A percentile compares a stretch with the other conserved stretches of the same genome.
phyloP scores from a whole-genome alignment of 2,888 invertebrate species.

The Temnothorax ravouxi region DNA sequence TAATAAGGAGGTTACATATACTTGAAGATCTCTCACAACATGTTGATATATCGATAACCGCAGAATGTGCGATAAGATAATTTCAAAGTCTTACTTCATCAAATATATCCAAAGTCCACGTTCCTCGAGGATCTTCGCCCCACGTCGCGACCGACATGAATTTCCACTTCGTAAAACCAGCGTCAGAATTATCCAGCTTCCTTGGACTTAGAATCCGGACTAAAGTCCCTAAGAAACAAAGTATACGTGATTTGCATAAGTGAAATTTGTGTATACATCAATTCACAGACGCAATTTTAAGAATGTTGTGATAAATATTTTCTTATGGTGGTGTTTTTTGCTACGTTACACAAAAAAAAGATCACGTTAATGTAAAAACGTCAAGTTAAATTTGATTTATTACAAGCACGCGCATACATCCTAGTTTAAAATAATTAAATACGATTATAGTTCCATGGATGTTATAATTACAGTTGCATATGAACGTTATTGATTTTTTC shows the following conservation, averaged over 20 bases:
- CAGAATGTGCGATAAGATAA: neutral
- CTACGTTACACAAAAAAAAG: neutral
- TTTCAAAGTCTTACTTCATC: slow-evolving; percentile 85
- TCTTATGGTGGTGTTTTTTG: neutral
- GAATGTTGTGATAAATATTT: neutral
- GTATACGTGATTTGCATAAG: neutral
- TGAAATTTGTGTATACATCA: neutral
- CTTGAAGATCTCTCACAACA: neutral
- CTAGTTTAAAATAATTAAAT: neutral
- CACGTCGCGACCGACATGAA: slow-evolving; percentile 96
- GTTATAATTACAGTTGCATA: slow-evolving; percentile 41
- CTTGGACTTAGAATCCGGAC: slow-evolving; percentile 91
- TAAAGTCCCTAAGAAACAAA: slow-evolving; percentile 88
- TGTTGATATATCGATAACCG: neutral
- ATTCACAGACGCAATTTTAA: neutral
- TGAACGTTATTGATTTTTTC: slow-evolving; percentile 36
- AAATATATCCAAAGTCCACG: slow-evolving; percentile 88
- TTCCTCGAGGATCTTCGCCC: slow-evolving; percentile 93
- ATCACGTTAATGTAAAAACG: neutral
- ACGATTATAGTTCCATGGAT: neutral
- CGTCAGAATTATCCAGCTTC: slow-evolving; percentile 90
- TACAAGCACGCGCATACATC: neutral
- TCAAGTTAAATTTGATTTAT: slow-evolving; percentile 1
- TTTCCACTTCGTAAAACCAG: slow-evolving; percentile 94
- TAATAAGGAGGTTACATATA: neutral